These are phyloP conservation scores for Pheosia tremula DNA, from an alignment of 2,888 invertebrate genomes.

Conservation along the genomic window DNA sequence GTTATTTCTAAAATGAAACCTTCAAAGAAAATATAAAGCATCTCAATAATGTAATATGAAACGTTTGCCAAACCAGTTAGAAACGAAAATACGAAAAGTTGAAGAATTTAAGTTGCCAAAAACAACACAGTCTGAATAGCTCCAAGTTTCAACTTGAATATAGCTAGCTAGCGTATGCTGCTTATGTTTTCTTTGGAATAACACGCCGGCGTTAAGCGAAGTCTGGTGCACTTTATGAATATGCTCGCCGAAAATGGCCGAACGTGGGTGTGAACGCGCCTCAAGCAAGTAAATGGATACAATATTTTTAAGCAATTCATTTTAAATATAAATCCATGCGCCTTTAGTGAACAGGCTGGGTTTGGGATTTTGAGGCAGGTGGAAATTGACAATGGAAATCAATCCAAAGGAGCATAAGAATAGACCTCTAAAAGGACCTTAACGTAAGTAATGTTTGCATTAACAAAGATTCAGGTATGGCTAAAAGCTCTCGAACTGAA, in stretches of 20 bases:
- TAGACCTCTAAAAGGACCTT: too few relatives aligned
- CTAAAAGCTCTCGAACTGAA: background rate
- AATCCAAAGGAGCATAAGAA: too few relatives aligned
- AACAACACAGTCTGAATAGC: slow-evolving; percentile 32
- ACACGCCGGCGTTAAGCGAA: slow-evolving; percentile 34
- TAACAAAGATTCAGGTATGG: background rate
- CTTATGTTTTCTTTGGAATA: slow-evolving; percentile 39
- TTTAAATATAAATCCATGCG: background rate
- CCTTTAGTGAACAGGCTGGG: background rate
- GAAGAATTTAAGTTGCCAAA: slow-evolving; percentile 28
- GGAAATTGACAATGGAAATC: too few relatives aligned
- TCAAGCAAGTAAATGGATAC: slow-evolving; percentile 3
- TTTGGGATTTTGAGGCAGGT: background rate
- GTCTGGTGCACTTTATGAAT: slow-evolving; percentile 28
- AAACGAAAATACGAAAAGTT: slow-evolving; percentile 21
- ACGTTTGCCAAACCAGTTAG: slow-evolving; percentile 7
- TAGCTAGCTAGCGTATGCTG: slow-evolving; percentile 35
- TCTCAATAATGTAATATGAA: slow-evolving; percentile 3
- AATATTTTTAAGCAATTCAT: background rate
- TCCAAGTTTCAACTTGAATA: slow-evolving; percentile 31
- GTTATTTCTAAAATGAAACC: background rate
- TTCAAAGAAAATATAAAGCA: background rate
- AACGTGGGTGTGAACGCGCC: background rate
- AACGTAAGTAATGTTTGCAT: too few relatives aligned
- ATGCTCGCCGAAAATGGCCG: slow-evolving; percentile 3